Evolutionary conservation across 2,888 invertebrate genomes (phyloP).

Genomic region (Euclidia mi): DNA sequence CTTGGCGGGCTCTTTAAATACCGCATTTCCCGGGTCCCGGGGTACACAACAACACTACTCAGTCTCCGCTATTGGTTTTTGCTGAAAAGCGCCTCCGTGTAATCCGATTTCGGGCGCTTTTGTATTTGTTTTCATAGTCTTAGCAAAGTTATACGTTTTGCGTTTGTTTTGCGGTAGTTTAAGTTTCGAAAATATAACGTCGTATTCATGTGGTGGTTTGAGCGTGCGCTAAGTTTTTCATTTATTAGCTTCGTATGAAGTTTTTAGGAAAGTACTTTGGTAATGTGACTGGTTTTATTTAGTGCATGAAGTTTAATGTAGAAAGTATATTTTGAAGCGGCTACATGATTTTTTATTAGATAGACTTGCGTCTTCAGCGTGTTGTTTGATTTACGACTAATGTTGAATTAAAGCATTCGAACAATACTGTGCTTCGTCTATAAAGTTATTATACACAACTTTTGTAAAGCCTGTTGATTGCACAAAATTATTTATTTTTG

Average conservation of each 20-base stretch:
- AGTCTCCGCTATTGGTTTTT: slow-evolving; percentile 57
- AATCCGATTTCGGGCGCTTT: slow-evolving; percentile 66
- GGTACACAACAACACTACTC: slow-evolving; percentile 45
- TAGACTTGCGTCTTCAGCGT: too few relatives aligned
- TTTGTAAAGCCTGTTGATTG: too few relatives aligned
- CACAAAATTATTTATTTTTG: too few relatives aligned
- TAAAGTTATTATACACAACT: too few relatives aligned
- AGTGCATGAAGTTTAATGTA: too few relatives aligned
- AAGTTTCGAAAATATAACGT: slow-evolving; percentile 52
- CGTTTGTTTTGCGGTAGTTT: slow-evolving; percentile 51
- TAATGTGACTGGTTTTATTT: neutral
- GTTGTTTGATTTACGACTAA: too few relatives aligned
- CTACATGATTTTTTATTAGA: too few relatives aligned
- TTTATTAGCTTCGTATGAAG: slow-evolving; percentile 16
- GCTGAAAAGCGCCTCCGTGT: slow-evolving; percentile 60
- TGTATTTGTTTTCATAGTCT: slow-evolving; percentile 65
- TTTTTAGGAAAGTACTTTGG: neutral
- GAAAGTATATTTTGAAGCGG: too few relatives aligned
- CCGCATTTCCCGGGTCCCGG: slow-evolving; percentile 44
- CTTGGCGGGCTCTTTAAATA: slow-evolving; percentile 35
- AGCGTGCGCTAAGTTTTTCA: neutral
- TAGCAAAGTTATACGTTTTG: slow-evolving; percentile 60
- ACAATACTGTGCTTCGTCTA: too few relatives aligned
- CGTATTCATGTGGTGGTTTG: slow-evolving; percentile 15
- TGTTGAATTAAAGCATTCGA: too few relatives aligned